Evolutionary conservation across 2,797 vertebrate genomes (phyloP), one percentile per base, ranked within the genome.

Genomic region (Hemitrygon akajei): DNA sequence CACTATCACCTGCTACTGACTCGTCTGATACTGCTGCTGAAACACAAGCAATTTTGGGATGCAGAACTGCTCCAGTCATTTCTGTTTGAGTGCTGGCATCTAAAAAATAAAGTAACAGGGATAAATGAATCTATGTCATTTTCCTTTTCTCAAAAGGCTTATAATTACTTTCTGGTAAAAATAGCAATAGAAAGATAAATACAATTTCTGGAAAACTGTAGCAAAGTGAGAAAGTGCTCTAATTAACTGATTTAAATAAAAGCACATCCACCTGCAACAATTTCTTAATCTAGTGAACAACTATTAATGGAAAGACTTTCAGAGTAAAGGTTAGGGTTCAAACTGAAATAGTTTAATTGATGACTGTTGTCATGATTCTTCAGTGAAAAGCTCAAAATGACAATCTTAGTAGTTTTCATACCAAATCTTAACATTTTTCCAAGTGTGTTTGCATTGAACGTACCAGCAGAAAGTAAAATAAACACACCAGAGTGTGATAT

Each of bases 1-100:
- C 98, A 11, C 98, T 99, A 76, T 99, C 98, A 37, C 98, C 98
- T 0, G 98, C 98, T 87, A 99, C 98, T 0, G 98, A 99, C 94
- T 99, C 98, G 30, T 99, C 98, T 0, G 98, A 99, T 94, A 99
- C 98, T 0, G 98, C 98, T 0, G 98, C 98, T 0, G 98, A 98
- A 94, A 99, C 98, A 20, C 98, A 98, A 0, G 96, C 97, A 95
- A 97, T 98, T 95, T 98, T 98, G 80, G 18, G 58, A 58, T 66
- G 91, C 27, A 97, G 95, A 6, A 95, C 95, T 0, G 96, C 95
- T 94, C 95, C 96, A 0, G 94, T 20, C 71, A 93, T 97, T 95
- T 94, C 96, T 94, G 95, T 94, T 95, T 96, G 96, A 0, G 95
- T 94, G 75, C 95, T 94, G 0, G 94, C 95, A 79, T 96, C 96